A percentile compares a stretch with the other conserved stretches of the same genome.
phyloP scores from a whole-genome alignment of 2,888 invertebrate species.

The Apodemia hepburni region DNA sequence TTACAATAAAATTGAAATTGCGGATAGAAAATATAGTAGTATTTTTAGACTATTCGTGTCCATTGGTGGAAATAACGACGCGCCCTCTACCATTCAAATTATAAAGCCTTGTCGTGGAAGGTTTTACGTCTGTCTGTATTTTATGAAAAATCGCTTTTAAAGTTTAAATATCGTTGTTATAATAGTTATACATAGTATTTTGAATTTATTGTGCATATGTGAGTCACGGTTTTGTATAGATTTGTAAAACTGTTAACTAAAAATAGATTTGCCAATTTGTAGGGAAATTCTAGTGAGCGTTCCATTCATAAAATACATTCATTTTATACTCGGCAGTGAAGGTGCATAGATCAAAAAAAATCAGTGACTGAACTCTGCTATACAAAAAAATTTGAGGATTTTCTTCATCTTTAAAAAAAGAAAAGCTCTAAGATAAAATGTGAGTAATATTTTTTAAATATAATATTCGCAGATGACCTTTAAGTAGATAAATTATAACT shows the following conservation, averaged over 20 bases:
- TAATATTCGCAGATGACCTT: no score
- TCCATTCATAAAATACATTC: slow-evolving; percentile 72
- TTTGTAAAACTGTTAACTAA: slow-evolving; percentile 45
- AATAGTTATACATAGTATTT: slow-evolving; percentile 5
- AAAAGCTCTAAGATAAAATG: background rate
- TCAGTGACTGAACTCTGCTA: slow-evolving; percentile 41
- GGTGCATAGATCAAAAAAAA: slow-evolving; percentile 45
- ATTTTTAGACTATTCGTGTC: slow-evolving; percentile 74
- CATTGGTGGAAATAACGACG: slow-evolving; percentile 59
- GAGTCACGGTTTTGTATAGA: background rate
- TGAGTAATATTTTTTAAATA: background rate
- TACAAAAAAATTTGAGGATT: slow-evolving; percentile 10
- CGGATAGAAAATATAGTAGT: slow-evolving; percentile 36
- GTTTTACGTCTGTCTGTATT: slow-evolving; percentile 62
- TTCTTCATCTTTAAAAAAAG: background rate
- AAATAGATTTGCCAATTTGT: slow-evolving; percentile 59
- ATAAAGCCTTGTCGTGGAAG: slow-evolving; percentile 63
- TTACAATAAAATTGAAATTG: slow-evolving; percentile 33
- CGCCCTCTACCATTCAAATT: slow-evolving; percentile 75
- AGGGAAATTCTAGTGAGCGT: slow-evolving; percentile 51
- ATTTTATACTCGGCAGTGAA: slow-evolving; percentile 62
- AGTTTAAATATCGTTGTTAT: background rate
- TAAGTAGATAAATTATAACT: no score
- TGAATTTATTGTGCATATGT: background rate
- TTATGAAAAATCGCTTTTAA: slow-evolving; percentile 51